Evolutionary conservation across 1,140 invertebrate genomes (phyloP).

Genomic region (Drosophila lacertosa): DNA sequence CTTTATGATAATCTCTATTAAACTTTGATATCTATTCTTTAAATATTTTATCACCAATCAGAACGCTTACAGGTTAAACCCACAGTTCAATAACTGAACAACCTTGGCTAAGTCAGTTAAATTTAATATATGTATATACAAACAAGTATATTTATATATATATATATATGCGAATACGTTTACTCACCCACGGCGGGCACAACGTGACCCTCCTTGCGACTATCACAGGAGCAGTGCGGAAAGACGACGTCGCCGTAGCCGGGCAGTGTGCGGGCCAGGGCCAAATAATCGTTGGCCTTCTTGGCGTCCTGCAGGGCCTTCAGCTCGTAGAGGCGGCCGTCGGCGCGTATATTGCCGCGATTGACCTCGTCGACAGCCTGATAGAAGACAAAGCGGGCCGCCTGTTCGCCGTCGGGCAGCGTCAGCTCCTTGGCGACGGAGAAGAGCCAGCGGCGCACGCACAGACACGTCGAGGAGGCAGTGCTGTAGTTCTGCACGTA

Average conservation of each 20-base stretch:
- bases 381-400: conserved; percentile 91
- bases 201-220: conserved; percentile 95
- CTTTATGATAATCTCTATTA: no score
- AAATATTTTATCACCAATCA: no score
- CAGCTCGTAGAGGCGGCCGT: conserved; percentile 95
- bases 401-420: conserved; percentile 87
- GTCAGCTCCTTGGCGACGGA: conserved; percentile 90
- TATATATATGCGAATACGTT: neutral
- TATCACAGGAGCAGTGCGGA: conserved; percentile 97
- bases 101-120: no score
- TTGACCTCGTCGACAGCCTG: conserved; percentile 98
- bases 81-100: no score
- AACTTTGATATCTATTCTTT: no score
- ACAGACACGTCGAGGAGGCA: conserved; percentile 98
- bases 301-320: conserved; percentile 96
- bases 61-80: no score
- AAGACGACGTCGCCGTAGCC: conserved; percentile 97
- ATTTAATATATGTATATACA: no score
- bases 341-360: conserved; percentile 94
- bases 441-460: conserved; percentile 97
- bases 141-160: no score
- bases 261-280: conserved; percentile 92
- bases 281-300: conserved; percentile 94
- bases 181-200: conserved; percentile 89
- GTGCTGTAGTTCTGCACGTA: conserved; percentile 99